Evolutionary conservation across 2,888 invertebrate genomes (phyloP), one percentile per base, ranked within the genome.

Genomic region (Lapara coniferarum): DNA sequence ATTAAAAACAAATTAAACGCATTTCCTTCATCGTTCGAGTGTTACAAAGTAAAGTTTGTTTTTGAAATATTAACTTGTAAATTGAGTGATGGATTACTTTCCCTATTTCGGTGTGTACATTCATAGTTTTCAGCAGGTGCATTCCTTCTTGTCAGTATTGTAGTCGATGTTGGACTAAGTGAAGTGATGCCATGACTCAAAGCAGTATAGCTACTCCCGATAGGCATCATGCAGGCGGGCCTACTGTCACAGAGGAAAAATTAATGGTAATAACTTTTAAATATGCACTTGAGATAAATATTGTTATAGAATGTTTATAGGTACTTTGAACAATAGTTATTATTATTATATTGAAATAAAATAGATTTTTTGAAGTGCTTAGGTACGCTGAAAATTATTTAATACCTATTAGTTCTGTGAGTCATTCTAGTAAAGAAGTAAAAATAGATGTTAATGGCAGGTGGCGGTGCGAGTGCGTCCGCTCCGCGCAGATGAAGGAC

Each of bases 401-500:
- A 46, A 49, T 52, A 7, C 30, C n/a, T n/a, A 53, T 52, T 66
- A 16, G 16, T 66, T 10, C 37, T 13, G 53, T 52, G n/a, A 30
- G 52, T 66, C 14, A 52, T 16, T 44, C 10, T 52, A 13, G 30
- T 6, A 46, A 14, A 57, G 44, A 30, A 57, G 30, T 66, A 66
- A 66, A 66, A 66, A 66, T 66, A 66, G 66, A 70, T 67, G 46
- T 77, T 66, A 73, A 72, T 72, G 72, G 70, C 85, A 97, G 98
- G 98, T 99, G 73, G 98, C 97, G 66, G 97, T 99, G 69, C 96
- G 99, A 79, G 97, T 99, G 74, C 95, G 98, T 71, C 99, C 99
- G 10, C 94, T 97, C 74, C 95, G 95, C 74, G 86, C 94, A 53
- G 96, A 96, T 81, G 98, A 98, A 91, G 95, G 95, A 63, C 95